Evolutionary conservation across 1,140 invertebrate species (phyloP).

Genomic region (Euschistus heros): DNA sequence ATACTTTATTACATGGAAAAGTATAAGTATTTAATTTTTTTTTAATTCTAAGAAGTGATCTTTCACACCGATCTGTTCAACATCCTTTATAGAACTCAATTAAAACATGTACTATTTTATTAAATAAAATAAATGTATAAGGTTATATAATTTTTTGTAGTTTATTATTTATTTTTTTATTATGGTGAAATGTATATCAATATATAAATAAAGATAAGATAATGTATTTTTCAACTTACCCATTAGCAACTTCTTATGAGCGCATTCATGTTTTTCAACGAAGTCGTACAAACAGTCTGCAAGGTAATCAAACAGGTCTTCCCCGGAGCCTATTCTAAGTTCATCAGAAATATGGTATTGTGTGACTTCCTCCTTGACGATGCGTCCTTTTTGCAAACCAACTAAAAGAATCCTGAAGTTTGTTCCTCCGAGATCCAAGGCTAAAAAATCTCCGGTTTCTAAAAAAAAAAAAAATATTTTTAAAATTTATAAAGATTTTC

Average conservation of each 20-base stretch:
- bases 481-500: no score
- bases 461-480: conserved; percentile 27
- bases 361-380: conserved; percentile 37
- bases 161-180: no score
- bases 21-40: no score
- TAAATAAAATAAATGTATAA: no score
- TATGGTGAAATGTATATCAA: no score
- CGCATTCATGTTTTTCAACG: conserved; percentile 35
- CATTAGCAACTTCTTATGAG: conserved; percentile 11
- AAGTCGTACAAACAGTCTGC: conserved; percentile 63
- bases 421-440: conserved; percentile 69
- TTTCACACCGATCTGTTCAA: no score
- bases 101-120: no score
- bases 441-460: conserved; percentile 60
- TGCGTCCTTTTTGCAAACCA: conserved; percentile 41
- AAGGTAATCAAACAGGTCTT: conserved; percentile 61
- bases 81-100: no score
- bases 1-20: no score
- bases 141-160: no score
- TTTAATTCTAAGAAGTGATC: no score
- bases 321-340: conserved; percentile 45
- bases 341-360: conserved; percentile 40
- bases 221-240: conserved; percentile 4
- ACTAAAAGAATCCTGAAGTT: conserved; percentile 66
- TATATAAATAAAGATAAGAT: neutral